Percentiles rank a stretch among this genome's conserved stretches.
phyloP scores from a whole-genome alignment of 2,888 invertebrate species.

The Agrenia bidenticulata region DNA sequence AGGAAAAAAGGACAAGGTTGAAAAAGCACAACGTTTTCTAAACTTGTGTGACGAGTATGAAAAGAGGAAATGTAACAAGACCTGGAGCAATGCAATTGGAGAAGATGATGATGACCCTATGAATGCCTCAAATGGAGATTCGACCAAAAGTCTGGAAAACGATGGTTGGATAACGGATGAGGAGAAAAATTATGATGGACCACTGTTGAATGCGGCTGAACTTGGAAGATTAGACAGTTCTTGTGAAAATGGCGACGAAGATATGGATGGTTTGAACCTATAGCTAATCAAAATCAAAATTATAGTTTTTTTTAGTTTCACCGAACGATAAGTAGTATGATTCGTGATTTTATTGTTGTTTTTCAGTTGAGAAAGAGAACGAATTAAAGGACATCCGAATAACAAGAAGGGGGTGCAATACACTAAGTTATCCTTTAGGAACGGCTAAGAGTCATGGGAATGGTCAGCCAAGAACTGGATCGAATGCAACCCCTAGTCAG shows the following conservation, averaged over 20 bases:
- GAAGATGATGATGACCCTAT: not conserved
- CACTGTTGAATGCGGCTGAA: not conserved
- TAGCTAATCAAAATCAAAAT: too few relatives aligned
- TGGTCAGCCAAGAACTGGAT: too few relatives aligned
- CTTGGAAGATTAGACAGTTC: not conserved
- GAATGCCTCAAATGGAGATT: not conserved
- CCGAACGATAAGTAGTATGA: too few relatives aligned
- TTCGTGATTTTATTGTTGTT: too few relatives aligned
- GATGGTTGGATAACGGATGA: conserved; percentile 1
- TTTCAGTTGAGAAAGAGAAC: too few relatives aligned
- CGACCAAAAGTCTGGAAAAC: not conserved
- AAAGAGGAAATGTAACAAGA: not conserved
- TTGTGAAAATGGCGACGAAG: not conserved
- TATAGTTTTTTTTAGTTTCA: too few relatives aligned
- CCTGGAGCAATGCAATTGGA: not conserved
- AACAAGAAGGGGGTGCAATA: too few relatives aligned
- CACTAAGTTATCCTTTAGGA: too few relatives aligned
- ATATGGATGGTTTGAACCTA: not conserved
- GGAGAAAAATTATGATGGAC: not conserved
- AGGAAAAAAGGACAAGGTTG: not conserved
- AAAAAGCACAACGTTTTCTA: not conserved
- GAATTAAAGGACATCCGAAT: too few relatives aligned
- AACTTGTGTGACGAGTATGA: not conserved
- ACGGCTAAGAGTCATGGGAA: too few relatives aligned
- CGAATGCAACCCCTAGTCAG: too few relatives aligned